Conservation (phyloP, 2,113 vertebrate species). For the Cynoglossus semilaevis region DNA sequence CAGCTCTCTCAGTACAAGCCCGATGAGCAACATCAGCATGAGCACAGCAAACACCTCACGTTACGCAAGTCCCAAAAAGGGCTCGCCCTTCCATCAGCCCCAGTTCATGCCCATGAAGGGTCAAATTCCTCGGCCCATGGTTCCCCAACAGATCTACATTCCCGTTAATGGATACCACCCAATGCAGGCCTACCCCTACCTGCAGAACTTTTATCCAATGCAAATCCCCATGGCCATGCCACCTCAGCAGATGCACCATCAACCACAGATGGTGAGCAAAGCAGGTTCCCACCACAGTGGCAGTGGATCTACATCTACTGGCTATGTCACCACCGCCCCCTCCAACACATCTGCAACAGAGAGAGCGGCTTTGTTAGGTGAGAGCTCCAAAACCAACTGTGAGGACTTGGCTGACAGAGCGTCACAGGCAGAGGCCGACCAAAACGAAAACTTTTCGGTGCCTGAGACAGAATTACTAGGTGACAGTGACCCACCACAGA, state of each 20-base stretch:
- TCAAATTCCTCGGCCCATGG: slow-evolving; percentile 85
- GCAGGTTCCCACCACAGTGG: slow-evolving; percentile 92
- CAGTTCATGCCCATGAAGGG: slow-evolving; percentile 92
- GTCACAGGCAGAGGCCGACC: slow-evolving; percentile 74
- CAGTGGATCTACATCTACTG: slow-evolving; percentile 95
- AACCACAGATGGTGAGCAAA: slow-evolving; percentile 82
- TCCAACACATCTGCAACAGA: slow-evolving; percentile 86
- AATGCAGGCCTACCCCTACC: slow-evolving; percentile 88
- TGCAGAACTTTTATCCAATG: slow-evolving; percentile 95
- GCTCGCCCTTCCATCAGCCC: slow-evolving; percentile 85
- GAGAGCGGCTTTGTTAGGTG: slow-evolving; percentile 80
- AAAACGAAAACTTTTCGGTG: slow-evolving; percentile 81
- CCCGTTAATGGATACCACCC: slow-evolving; percentile 95
- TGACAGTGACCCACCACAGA: slow-evolving; percentile 82
- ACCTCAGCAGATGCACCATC: slow-evolving; percentile 84
- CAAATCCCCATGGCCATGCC: slow-evolving; percentile 93
- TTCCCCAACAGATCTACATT: slow-evolving; percentile 93
- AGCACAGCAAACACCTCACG: slow-evolving; percentile 76
- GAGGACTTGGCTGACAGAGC: slow-evolving; percentile 74
- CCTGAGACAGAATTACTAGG: slow-evolving; percentile 91
- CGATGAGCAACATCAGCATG: slow-evolving; percentile 89
- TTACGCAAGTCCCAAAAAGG: slow-evolving; percentile 89
- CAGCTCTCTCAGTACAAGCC: slow-evolving; percentile 95
- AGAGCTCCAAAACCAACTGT: slow-evolving; percentile 72
- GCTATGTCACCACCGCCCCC: slow-evolving; percentile 90